Conservation (phyloP, 2,797 vertebrate species). For the Pogoniulus pusillus region DNA sequence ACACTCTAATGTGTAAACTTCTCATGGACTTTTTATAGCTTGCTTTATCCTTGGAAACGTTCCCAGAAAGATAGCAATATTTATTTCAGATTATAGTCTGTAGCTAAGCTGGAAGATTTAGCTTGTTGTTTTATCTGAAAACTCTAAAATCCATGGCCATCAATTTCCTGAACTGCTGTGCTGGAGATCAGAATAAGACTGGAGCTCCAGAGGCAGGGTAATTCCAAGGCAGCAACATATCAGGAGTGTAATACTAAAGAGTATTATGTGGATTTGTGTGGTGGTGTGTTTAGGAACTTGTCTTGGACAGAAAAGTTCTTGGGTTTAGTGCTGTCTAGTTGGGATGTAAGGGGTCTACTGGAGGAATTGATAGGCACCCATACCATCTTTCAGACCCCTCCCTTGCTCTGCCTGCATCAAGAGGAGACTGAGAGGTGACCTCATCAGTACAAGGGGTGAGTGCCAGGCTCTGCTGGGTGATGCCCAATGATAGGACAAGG, state of each 20-base stretch:
- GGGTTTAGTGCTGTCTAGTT: neutral
- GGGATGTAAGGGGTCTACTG: neutral
- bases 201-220: neutral
- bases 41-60: conserved; percentile 39
- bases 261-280: neutral
- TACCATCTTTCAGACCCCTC: rapidly evolving
- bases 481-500: too few relatives aligned
- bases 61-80: conserved; percentile 34
- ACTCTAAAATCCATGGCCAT: neutral
- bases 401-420: neutral
- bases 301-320: neutral
- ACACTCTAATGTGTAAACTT: neutral
- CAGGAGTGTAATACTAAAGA: neutral
- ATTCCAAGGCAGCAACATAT: neutral
- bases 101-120: neutral
- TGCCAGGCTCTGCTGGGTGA: too few relatives aligned
- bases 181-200: neutral
- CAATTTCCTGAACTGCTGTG: neutral
- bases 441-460: too few relatives aligned
- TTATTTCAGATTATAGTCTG: conserved; percentile 17
- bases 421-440: too few relatives aligned
- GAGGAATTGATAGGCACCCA: neutral
- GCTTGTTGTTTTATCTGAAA: neutral
- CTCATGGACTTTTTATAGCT: conserved; percentile 43
- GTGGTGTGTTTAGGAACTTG: neutral